Evolutionary conservation across 2,797 vertebrate genomes (phyloP).

Genomic region (Poecilia gillii): DNA sequence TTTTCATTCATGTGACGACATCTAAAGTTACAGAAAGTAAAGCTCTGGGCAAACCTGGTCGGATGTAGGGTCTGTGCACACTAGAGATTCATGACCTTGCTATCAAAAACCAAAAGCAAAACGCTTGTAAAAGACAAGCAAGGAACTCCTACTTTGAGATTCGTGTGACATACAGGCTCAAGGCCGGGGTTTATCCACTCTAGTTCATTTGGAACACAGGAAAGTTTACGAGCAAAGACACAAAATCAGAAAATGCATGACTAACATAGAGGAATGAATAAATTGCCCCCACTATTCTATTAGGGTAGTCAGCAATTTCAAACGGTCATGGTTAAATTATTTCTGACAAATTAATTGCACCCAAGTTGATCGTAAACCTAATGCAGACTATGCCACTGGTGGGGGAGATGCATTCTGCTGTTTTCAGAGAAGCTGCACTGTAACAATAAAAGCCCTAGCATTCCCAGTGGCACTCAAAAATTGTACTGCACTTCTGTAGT

Average conservation of each 20-base stretch:
- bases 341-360: constrained; percentile 49
- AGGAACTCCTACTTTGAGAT: constrained; percentile 55
- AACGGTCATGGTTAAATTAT: constrained; percentile 28
- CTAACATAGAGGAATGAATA: constrained; percentile 27
- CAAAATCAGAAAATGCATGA: background rate
- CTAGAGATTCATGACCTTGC: constrained; percentile 14
- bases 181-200: constrained; percentile 44
- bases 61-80: constrained; percentile 31
- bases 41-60: constrained; percentile 54
- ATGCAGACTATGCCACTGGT: constrained; percentile 39
- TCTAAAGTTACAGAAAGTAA: constrained; percentile 31
- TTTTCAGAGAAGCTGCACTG: constrained; percentile 53
- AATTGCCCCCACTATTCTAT: constrained; percentile 13
- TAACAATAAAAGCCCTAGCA: constrained; percentile 59
- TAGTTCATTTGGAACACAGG: constrained; percentile 26
- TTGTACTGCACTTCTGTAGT: constrained; percentile 60
- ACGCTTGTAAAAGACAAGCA: background rate
- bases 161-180: constrained; percentile 36
- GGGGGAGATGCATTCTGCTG: constrained; percentile 47
- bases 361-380: constrained; percentile 56
- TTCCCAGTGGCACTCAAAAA: constrained; percentile 48
- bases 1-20: constrained; percentile 40
- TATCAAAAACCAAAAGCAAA: constrained; percentile 27
- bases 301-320: constrained; percentile 27
- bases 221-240: background rate